phyloP scores from a whole-genome alignment of 2,797 vertebrate genomes.

The Sebastes cheni region DNA sequence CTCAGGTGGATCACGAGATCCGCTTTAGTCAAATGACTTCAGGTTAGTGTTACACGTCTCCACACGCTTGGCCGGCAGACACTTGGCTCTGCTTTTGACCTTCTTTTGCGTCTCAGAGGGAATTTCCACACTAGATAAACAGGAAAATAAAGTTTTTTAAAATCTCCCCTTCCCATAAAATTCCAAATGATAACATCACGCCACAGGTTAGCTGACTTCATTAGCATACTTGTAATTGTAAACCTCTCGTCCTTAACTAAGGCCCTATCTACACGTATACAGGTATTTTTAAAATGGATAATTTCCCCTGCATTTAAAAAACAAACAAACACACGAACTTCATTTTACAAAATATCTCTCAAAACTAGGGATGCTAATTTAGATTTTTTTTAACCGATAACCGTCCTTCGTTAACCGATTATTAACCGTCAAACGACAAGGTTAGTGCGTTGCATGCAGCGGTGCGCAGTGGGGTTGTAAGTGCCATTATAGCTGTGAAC shows the following conservation, averaged over 20 bases:
- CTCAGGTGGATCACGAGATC: slow-evolving; percentile 63
- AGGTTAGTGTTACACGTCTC: slow-evolving; percentile 75
- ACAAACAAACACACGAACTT: not conserved
- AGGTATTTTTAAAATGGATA: too few relatives aligned
- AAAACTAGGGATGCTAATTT: too few relatives aligned
- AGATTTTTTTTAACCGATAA: too few relatives aligned
- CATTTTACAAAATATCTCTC: too few relatives aligned
- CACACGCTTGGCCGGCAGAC: slow-evolving; percentile 50
- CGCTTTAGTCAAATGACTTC: slow-evolving; percentile 65
- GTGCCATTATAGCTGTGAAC: too few relatives aligned
- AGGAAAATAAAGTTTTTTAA: slow-evolving; percentile 49
- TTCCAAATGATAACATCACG: slow-evolving; percentile 64
- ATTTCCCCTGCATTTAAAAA: not conserved
- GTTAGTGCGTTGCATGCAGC: too few relatives aligned
- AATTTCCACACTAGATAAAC: slow-evolving; percentile 59
- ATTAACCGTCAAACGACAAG: too few relatives aligned
- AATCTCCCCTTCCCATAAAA: slow-evolving; percentile 47
- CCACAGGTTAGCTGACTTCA: slow-evolving; percentile 40
- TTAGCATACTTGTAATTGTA: slow-evolving; percentile 71
- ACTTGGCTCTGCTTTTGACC: slow-evolving; percentile 63
- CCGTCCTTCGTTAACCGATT: accelerated
- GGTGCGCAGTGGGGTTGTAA: accelerated
- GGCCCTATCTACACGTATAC: too few relatives aligned
- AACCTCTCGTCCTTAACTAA: not conserved
- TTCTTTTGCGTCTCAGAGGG: slow-evolving; percentile 50